Percentiles rank a stretch among this genome's conserved stretches.
These are phyloP conservation scores for Cyclophora albipunctata DNA, from an alignment of 2,888 invertebrate genomes.

Conservation along the genomic window DNA sequence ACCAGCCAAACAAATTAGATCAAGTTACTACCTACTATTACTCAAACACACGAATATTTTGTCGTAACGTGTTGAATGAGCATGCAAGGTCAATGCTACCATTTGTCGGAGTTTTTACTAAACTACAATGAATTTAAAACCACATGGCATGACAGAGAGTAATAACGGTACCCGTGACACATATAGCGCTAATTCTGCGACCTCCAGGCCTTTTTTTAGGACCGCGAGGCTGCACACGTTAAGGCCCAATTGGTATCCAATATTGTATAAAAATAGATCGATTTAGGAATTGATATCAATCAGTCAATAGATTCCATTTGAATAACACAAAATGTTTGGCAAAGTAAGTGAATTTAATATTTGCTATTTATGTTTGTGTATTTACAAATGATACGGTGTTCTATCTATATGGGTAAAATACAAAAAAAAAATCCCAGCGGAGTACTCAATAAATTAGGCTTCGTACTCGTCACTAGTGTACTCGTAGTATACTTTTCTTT, in stretches of 20 bases:
- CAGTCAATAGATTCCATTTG: constrained; percentile 37
- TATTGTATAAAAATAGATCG: constrained; percentile 59
- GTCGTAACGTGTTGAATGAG: no score
- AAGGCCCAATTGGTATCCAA: constrained; percentile 55
- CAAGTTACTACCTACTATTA: no score
- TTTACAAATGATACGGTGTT: no score
- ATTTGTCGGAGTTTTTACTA: not conserved
- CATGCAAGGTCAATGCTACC: not conserved
- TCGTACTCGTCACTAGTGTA: not conserved
- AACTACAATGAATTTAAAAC: constrained; percentile 4
- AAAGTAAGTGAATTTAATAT: constrained; percentile 41
- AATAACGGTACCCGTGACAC: constrained; percentile 60
- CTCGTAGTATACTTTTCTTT: no score
- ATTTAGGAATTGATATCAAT: constrained; percentile 49
- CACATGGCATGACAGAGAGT: constrained; percentile 31
- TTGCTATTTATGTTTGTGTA: no score
- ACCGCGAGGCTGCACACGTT: constrained; percentile 41
- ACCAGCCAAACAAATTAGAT: no score
- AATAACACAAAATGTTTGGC: constrained; percentile 55
- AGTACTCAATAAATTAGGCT: not conserved
- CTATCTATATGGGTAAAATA: no score
- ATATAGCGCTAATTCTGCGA: constrained; percentile 46
- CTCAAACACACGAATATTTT: no score
- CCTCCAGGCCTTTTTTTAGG: constrained; percentile 54
- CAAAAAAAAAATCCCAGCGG: no score